A percentile compares a stretch with the other conserved stretches of the same genome.
phyloP scores from a whole-genome alignment of 2,797 vertebrate genomes.

The Anabacerthia variegaticeps region DNA sequence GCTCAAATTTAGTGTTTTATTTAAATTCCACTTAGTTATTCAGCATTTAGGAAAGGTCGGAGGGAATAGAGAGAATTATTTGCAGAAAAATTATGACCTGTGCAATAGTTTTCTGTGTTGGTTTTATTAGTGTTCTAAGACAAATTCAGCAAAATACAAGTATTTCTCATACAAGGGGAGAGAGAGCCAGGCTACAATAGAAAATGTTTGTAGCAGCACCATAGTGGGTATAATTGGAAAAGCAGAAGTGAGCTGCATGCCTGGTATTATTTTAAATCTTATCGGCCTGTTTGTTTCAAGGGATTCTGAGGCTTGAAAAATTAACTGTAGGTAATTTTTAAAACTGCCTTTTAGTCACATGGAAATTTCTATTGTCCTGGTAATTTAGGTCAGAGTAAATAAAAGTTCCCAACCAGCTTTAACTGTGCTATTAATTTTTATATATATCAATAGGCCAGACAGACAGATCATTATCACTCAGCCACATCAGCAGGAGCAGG shows the following conservation, averaged over 20 bases:
- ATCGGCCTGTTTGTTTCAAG: not conserved
- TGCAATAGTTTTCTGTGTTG: not conserved
- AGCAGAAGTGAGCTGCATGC: not conserved
- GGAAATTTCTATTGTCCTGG: not conserved
- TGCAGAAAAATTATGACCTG: not conserved
- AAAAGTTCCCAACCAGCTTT: not conserved
- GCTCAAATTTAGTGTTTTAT: not conserved
- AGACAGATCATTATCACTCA: conserved; percentile 26
- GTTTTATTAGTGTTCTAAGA: not conserved
- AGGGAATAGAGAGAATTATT: not conserved
- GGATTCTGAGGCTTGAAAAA: conserved; percentile 18
- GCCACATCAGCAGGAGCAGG: not conserved
- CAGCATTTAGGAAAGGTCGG: not conserved
- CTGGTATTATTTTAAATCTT: conserved; percentile 8
- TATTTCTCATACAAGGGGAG: not conserved
- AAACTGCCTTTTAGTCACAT: not conserved
- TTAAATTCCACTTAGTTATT: not conserved
- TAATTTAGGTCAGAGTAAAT: conserved; percentile 29
- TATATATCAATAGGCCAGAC: not conserved
- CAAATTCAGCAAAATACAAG: not conserved
- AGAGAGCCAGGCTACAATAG: not conserved
- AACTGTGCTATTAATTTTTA: conserved; percentile 10
- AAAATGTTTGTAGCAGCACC: not conserved
- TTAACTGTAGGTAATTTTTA: not conserved
- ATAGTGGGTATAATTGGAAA: not conserved